A percentile compares a stretch with the other conserved stretches of the same genome.
Conservation (phyloP, 92 coral and sea anemone genomes). For the Porites cylindrica region DNA sequence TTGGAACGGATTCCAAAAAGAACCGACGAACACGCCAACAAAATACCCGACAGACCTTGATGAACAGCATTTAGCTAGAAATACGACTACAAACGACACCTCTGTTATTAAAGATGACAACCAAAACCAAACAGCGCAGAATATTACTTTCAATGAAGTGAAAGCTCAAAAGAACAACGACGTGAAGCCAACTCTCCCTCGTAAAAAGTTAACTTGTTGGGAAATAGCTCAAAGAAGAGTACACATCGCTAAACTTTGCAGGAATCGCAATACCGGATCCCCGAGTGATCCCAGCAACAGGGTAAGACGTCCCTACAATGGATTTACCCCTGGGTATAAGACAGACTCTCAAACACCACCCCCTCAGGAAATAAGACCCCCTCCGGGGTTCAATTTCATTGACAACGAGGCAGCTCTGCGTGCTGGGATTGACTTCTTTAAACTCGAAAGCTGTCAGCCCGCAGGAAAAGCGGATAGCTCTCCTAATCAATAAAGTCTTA, state of each 20-base stretch:
- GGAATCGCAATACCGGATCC: neutral
- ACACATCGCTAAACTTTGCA: neutral
- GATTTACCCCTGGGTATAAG: neutral
- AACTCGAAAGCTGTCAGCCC: neutral
- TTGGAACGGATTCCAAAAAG: neutral
- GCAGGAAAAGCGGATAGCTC: neutral
- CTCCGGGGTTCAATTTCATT: constrained; percentile 1
- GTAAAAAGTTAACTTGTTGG: constrained; percentile 1
- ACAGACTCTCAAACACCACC: neutral
- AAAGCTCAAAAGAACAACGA: neutral
- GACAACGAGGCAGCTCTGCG: neutral
- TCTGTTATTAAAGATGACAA: neutral
- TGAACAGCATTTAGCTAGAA: neutral
- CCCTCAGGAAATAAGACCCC: neutral
- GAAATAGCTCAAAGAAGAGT: constrained; percentile 3
- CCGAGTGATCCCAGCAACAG: neutral
- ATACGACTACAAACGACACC: neutral
- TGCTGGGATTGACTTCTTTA: neutral
- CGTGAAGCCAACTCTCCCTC: neutral
- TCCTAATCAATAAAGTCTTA: neutral
- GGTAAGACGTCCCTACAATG: neutral
- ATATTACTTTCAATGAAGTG: neutral
- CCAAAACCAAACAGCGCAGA: neutral
- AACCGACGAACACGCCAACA: neutral
- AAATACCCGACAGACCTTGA: neutral